phyloP scores from a whole-genome alignment of 2,888 invertebrate species.

The Acanthoscelides obtectus region DNA sequence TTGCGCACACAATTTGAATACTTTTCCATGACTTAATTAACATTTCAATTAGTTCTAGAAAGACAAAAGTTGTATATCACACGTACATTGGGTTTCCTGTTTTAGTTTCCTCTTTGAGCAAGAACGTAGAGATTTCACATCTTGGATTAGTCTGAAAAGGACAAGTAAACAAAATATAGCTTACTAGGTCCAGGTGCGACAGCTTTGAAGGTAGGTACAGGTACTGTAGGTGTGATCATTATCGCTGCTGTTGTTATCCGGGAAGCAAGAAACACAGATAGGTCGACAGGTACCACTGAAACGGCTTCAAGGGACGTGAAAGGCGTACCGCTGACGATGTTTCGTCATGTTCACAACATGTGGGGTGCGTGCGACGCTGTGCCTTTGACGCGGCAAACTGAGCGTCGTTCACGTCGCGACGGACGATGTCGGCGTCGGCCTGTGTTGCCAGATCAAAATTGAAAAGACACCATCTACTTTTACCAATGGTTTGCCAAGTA shows the following conservation, averaged over 20 bases:
- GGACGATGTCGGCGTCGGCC: too few relatives aligned
- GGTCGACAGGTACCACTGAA: background rate
- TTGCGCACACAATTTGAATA: too few relatives aligned
- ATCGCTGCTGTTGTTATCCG: background rate
- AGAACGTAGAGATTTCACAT: too few relatives aligned
- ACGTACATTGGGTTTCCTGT: too few relatives aligned
- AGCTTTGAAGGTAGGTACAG: slow-evolving; percentile 74
- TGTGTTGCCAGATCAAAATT: too few relatives aligned
- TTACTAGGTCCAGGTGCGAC: slow-evolving; percentile 70
- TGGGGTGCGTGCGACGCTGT: slow-evolving; percentile 18
- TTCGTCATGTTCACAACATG: slow-evolving; percentile 6
- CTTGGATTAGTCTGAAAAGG: too few relatives aligned
- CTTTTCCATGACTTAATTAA: too few relatives aligned
- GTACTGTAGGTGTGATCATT: slow-evolving; percentile 20
- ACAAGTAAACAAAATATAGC: slow-evolving; percentile 17
- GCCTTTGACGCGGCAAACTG: slow-evolving; percentile 22
- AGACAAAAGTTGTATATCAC: too few relatives aligned
- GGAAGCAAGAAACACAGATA: slow-evolving; percentile 6
- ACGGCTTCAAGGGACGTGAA: slow-evolving; percentile 2
- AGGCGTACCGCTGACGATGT: slow-evolving; percentile 7
- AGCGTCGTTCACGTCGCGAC: slow-evolving; percentile 24
- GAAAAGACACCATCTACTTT: too few relatives aligned
- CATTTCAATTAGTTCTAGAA: too few relatives aligned
- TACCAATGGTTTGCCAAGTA: too few relatives aligned
- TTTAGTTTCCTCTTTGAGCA: too few relatives aligned